Percentiles rank a stretch among this genome's conserved stretches.
Evolutionary conservation across 2,113 vertebrate genomes (phyloP).

Genomic region (Cephalopterus ornatus): DNA sequence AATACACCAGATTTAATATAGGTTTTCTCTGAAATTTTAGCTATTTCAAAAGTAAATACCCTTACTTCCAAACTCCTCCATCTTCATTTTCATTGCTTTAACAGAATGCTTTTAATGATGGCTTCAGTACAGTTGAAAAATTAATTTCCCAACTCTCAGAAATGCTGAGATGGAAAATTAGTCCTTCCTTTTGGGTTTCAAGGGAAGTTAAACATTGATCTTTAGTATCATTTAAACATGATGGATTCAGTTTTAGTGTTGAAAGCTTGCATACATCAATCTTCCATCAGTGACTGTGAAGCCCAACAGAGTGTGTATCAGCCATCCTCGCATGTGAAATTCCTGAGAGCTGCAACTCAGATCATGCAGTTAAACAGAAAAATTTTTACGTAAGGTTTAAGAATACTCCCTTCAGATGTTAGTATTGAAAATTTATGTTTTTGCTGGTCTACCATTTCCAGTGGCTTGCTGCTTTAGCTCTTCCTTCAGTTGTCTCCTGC

Average conservation of each 20-base stretch:
- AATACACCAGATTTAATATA: constrained; percentile 36
- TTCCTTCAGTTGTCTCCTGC: background rate
- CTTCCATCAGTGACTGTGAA: background rate
- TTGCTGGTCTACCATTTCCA: background rate
- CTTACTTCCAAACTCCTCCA: constrained; percentile 15
- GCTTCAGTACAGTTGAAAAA: background rate
- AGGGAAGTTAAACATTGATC: background rate
- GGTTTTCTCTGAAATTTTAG: constrained; percentile 26
- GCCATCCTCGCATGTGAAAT: background rate
- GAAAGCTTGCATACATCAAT: background rate
- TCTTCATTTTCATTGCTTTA: constrained; percentile 42
- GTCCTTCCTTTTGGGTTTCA: background rate
- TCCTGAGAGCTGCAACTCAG: background rate
- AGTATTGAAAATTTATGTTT: background rate
- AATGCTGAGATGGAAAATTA: constrained; percentile 31
- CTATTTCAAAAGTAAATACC: constrained; percentile 62
- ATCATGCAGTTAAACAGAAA: background rate
- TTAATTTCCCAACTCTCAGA: background rate
- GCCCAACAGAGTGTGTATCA: rapidly evolving
- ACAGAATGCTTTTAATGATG: constrained; percentile 12
- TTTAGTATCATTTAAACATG: background rate
- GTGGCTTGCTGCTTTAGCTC: background rate
- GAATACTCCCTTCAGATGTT: background rate
- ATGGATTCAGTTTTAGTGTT: background rate
- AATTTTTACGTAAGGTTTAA: background rate